Percentiles rank a stretch among this genome's conserved stretches.
These are phyloP conservation scores for Osmerus mordax DNA, from an alignment of 2,113 vertebrate species.

Conservation along the genomic window DNA sequence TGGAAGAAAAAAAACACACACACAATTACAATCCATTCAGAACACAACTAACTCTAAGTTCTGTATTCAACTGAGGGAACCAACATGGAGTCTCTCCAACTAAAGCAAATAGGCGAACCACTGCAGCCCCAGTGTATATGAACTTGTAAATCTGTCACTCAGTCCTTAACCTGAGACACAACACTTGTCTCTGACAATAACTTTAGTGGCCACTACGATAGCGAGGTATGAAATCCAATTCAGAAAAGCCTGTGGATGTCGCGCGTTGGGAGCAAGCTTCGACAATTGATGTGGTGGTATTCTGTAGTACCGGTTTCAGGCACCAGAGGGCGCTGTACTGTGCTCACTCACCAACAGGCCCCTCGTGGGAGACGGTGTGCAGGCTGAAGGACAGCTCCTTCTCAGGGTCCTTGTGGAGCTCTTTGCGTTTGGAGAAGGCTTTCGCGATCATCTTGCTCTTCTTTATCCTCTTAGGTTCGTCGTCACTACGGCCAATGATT, in stretches of 20 bases:
- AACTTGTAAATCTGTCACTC: constrained; percentile 10
- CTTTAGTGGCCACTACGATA: background rate
- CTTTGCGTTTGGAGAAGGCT: constrained; percentile 92
- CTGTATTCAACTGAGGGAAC: background rate
- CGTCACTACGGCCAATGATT: constrained; percentile 87
- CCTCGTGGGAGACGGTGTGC: constrained; percentile 92
- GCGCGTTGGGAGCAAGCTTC: no score
- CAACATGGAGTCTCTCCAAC: constrained; percentile 16
- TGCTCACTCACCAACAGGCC: constrained; percentile 85
- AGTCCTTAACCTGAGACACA: constrained; percentile 26
- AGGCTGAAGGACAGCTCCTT: constrained; percentile 95
- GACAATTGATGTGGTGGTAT: no score
- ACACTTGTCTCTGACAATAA: constrained; percentile 10
- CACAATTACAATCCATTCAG: constrained; percentile 7
- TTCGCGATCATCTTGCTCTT: constrained; percentile 99
- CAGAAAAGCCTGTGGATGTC: no score
- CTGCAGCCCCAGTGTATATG: constrained; percentile 26
- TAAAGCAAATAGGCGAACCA: constrained; percentile 24
- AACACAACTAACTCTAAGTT: background rate
- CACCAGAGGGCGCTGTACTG: constrained; percentile 10
- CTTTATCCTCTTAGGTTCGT: constrained; percentile 95
- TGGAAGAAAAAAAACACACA: constrained; percentile 3
- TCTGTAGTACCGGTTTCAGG: no score
- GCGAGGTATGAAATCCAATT: no score
- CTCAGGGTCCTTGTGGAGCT: constrained; percentile 89